These are phyloP conservation scores for Rostratula benghalensis DNA, from an alignment of 2,113 vertebrate genomes.

Conservation along the genomic window DNA sequence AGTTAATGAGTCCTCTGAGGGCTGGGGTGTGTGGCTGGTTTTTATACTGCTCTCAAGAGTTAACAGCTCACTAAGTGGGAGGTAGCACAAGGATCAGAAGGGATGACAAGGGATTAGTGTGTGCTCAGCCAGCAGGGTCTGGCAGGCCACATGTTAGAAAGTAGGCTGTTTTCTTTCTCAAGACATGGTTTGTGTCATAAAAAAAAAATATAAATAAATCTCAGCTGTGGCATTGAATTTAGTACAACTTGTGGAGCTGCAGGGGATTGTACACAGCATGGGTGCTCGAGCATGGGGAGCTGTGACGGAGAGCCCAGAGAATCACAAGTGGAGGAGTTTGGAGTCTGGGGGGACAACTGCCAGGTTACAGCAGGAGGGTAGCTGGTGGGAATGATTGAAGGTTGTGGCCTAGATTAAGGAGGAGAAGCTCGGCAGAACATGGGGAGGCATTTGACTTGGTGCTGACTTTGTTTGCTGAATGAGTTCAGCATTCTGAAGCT, in stretches of 20 bases:
- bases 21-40: background rate
- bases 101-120: constrained; percentile 28
- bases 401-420: background rate
- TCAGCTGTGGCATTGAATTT: background rate
- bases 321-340: background rate
- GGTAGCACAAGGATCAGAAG: background rate
- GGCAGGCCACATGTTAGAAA: background rate
- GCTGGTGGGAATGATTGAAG: background rate
- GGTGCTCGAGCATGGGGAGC: background rate
- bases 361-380: background rate
- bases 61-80: background rate
- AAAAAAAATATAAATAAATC: too few relatives aligned
- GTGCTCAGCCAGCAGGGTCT: background rate
- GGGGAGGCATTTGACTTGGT: background rate
- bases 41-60: background rate
- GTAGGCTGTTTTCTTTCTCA: background rate
- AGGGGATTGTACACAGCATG: accelerated
- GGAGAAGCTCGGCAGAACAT: background rate
- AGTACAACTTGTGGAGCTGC: background rate
- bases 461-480: background rate
- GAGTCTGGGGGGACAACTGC: background rate
- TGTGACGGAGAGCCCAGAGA: background rate
- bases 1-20: background rate
- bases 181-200: background rate
- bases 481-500: background rate